Evolutionary conservation across 2,888 invertebrate species (phyloP), one percentile per base, ranked within the genome.

Genomic region (Hipparchia sbordonii): DNA sequence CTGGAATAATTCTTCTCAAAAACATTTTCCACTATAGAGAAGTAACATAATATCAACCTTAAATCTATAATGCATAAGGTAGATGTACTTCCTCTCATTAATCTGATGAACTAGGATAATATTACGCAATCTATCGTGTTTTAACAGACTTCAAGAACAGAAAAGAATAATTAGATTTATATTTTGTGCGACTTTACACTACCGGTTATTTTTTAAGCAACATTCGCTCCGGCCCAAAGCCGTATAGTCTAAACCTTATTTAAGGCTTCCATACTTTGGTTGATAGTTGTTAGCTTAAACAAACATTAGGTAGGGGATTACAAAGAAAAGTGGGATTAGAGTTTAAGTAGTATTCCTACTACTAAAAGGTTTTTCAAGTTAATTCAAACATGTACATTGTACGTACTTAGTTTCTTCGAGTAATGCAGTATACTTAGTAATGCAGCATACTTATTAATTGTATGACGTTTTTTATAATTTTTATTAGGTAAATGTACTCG

Each of bases 251-350:
- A 8, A 56, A 13, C 56, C 13, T 56, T 56, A 56, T 56, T 56
- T 56, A 56, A 23, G 13, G 7, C 13, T 56, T 6, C 23, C 8
- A n/a, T 56, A 56, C 56, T 56, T 13, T 13, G 13, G 56, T 56
- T 56, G 56, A 56, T 13, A 56, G 56, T 56, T 56, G 56, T 23
- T 56, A 56, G 56, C 56, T 56, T 56, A 45, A 60, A 60, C 60
- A 39, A 60, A 59, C 39, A 12, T 39, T 39, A 60, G 39, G 45
- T 60, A 9, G 39, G 45, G 45, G 45, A 45, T 59, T 59, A 23
- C 59, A 33, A 60, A 45, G 39, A 45, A 60, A 60, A 60, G 60
- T 45, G 60, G 60, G 60, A 60, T 60, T 60, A 60, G 39, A 60
- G 33, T 60, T 45, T 39, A 60, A 60, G 60, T 60, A 60, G 39